Evolutionary conservation across 2,888 invertebrate species (phyloP), one percentile per base, ranked within the genome.

Genomic region (Ormyrus rosae): DNA sequence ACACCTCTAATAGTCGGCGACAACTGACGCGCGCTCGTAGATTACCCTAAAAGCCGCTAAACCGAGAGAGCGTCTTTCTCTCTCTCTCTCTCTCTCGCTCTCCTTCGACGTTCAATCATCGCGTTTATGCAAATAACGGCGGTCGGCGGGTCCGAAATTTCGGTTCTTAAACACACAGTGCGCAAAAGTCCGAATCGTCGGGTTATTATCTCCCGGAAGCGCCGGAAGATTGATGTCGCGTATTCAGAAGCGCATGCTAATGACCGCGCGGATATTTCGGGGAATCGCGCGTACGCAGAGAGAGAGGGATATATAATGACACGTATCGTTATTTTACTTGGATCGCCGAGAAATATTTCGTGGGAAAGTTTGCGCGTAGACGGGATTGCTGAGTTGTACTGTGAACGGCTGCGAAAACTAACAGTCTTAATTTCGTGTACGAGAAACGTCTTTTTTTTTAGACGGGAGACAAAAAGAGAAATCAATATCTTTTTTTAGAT

Each of bases 171-270:
- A 34, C 34, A 34, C 34, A 34, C 34, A 34, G 34, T 4, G 34
- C 34, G 34, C 34, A 34, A 34, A 4, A 34, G 34, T 34, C 34
- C 34, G 34, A 34, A 34, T 53, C 68, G 61, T 51, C 61, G 45
- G 64, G 58, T 71, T 78, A 78, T 71, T 78, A 78, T 78, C 71
- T 70, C 78, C 78, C 71, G 78, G 78, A 78, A 78, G 78, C 67
- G n/a, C 48, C 50, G 50, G 50, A 60, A 78, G 78, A 78, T 71
- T 78, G 71, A 78, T 71, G 78, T 78, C 70, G 71, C 71, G 58
- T 65, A 65, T 77, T 63, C 70, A 77, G 63, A 69, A 56, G 45
- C 45, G 7, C 53, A 58, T 50, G 74, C 67, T 67, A 75, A 75
- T 67, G 67, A 67, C 45, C 11, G 19, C 56, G 3, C 48, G 45